phyloP scores from a whole-genome alignment of 2,113 vertebrate species.

The Elanus axillaris region DNA sequence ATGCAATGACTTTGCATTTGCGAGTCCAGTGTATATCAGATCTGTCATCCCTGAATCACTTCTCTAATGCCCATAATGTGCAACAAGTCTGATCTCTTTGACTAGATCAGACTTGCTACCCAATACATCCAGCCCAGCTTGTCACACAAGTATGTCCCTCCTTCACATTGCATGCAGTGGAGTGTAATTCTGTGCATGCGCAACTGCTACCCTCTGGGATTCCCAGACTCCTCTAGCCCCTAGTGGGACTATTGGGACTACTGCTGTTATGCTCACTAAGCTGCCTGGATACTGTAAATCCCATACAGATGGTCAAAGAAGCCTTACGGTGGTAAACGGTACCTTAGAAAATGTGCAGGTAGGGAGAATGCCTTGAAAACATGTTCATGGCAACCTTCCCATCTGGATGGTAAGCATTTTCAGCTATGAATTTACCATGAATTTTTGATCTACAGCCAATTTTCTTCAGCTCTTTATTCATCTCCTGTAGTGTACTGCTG shows the following conservation, averaged over 20 bases:
- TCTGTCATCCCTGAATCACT: not conserved
- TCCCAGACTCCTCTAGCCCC: not conserved
- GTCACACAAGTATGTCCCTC: not conserved
- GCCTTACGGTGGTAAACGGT: not conserved
- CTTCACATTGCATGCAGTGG: not conserved
- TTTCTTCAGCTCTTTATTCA: not conserved
- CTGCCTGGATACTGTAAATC: not conserved
- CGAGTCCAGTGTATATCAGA: rapidly evolving
- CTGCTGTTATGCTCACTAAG: not conserved
- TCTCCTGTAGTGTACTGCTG: not conserved
- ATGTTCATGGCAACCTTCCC: not conserved
- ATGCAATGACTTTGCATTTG: not conserved
- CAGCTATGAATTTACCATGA: not conserved
- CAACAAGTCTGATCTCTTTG: not conserved
- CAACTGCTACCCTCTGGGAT: not conserved
- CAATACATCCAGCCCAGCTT: not conserved
- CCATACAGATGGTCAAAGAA: not conserved
- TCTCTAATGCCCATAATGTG: too few relatives aligned
- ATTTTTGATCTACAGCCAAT: not conserved
- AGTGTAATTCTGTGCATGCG: not conserved
- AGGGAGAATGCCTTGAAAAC: not conserved
- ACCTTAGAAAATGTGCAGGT: not conserved
- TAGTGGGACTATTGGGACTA: not conserved
- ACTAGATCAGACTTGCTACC: too few relatives aligned
- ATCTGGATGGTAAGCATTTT: not conserved